Conservation (phyloP, 2,888 invertebrate species). For the Drosophila engyochracea region DNA sequence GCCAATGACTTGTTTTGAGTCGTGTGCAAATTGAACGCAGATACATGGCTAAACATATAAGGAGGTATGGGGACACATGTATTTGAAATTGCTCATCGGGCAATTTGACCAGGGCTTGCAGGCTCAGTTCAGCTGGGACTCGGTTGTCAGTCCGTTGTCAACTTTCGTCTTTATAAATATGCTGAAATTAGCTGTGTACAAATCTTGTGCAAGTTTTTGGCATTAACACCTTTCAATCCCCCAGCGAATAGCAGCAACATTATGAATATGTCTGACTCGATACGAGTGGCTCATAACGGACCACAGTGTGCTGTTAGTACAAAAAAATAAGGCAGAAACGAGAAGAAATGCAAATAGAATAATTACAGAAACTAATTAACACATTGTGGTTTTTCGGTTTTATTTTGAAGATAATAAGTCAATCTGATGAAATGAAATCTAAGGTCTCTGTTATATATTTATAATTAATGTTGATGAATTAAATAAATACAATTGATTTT, state of each 20-base stretch:
- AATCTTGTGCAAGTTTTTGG: conserved; percentile 80
- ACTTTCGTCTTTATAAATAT: conserved; percentile 72
- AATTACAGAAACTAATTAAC: not conserved
- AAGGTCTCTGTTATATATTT: not conserved
- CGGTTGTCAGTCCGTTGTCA: conserved; percentile 70
- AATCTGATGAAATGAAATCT: not conserved
- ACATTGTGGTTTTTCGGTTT: not conserved
- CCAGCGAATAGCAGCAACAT: conserved; percentile 55
- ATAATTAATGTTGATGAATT: not conserved
- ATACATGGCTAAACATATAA: not conserved
- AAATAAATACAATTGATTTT: not conserved
- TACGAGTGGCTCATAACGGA: conserved; percentile 23
- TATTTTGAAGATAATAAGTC: no score
- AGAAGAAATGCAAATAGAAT: no score
- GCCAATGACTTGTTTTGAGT: conserved; percentile 49
- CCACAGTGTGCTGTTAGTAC: not conserved
- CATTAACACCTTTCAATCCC: conserved; percentile 80
- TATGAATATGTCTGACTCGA: conserved; percentile 46
- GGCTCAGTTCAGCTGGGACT: conserved; percentile 22
- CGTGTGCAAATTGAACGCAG: conserved; percentile 34
- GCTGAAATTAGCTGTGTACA: conserved; percentile 76
- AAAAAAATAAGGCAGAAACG: not conserved
- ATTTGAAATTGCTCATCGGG: conserved; percentile 66
- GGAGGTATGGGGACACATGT: not conserved
- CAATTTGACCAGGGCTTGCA: conserved; percentile 34